Conservation (phyloP, 2,797 vertebrate species). For the Margarornis squamiger region DNA sequence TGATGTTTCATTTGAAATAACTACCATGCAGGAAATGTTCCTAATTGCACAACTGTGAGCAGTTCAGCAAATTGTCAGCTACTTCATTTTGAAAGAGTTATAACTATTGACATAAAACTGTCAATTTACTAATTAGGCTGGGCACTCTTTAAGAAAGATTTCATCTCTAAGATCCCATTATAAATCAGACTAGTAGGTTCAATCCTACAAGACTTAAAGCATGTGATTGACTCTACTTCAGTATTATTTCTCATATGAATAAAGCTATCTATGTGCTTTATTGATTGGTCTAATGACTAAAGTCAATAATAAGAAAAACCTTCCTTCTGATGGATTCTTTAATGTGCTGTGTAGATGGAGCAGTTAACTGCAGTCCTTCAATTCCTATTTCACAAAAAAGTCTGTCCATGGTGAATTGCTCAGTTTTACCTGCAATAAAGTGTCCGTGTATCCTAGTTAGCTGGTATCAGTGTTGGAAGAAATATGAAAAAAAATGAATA, state of each 20-base stretch:
- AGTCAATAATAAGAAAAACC: neutral
- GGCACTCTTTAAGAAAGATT: neutral
- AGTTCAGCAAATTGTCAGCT: neutral
- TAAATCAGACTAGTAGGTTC: neutral
- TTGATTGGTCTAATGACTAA: neutral
- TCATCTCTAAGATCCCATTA: neutral
- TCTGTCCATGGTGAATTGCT: accelerated
- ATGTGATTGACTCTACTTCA: neutral
- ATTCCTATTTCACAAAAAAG: neutral
- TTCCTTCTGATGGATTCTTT: neutral
- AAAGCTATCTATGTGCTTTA: neutral
- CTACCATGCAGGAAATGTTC: neutral
- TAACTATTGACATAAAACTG: neutral
- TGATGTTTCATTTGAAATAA: neutral
- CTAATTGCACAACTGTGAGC: neutral
- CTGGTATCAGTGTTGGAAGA: neutral
- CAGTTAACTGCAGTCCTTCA: neutral
- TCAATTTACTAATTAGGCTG: slow-evolving; percentile 21
- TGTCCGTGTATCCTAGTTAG: neutral
- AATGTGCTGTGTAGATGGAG: neutral
- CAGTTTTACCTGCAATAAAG: neutral
- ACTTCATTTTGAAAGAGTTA: neutral
- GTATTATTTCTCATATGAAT: neutral
- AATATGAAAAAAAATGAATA: neutral
- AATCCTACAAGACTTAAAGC: neutral